These are phyloP conservation scores for Epizoanthus fatuus DNA, from an alignment of 92 coral and sea anemone genomes.

Conservation along the genomic window DNA sequence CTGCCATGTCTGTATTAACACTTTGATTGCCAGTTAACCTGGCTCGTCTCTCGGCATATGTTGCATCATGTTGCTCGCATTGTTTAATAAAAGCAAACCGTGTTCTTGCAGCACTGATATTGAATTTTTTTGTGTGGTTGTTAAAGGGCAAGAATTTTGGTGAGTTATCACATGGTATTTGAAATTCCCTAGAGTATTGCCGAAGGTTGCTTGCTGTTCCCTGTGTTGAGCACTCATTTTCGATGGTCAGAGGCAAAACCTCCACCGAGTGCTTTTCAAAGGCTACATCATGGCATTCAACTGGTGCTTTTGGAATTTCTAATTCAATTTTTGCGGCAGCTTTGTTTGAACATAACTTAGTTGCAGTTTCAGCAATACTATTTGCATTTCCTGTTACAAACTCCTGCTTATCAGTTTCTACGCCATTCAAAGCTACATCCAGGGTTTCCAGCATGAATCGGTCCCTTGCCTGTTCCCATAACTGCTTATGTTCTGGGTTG, in stretches of 20 bases:
- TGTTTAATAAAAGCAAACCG: slow-evolving; percentile 4
- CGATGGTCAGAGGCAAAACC: slow-evolving; percentile 34
- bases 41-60: slow-evolving; percentile 9
- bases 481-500: slow-evolving; percentile 1
- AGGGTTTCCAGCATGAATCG: slow-evolving; percentile 8
- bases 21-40: slow-evolving; percentile 14
- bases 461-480: neutral
- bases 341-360: too few species aligned
- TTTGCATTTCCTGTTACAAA: neutral
- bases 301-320: slow-evolving; percentile 6
- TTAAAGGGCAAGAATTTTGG: slow-evolving; percentile 18
- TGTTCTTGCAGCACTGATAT: slow-evolving; percentile 21
- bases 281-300: neutral
- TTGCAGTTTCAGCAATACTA: neutral
- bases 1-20: slow-evolving; percentile 12
- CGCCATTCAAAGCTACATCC: slow-evolving; percentile 5
- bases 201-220: slow-evolving; percentile 32
- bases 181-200: slow-evolving; percentile 27
- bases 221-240: slow-evolving; percentile 23
- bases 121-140: slow-evolving; percentile 27
- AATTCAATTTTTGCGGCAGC: neutral
- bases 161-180: slow-evolving; percentile 20
- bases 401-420: neutral
- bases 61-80: slow-evolving; percentile 14
- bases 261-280: neutral